These are phyloP conservation scores for Mesochorus sp. DNA, from an alignment of 2,888 invertebrate species.

Conservation along the genomic window DNA sequence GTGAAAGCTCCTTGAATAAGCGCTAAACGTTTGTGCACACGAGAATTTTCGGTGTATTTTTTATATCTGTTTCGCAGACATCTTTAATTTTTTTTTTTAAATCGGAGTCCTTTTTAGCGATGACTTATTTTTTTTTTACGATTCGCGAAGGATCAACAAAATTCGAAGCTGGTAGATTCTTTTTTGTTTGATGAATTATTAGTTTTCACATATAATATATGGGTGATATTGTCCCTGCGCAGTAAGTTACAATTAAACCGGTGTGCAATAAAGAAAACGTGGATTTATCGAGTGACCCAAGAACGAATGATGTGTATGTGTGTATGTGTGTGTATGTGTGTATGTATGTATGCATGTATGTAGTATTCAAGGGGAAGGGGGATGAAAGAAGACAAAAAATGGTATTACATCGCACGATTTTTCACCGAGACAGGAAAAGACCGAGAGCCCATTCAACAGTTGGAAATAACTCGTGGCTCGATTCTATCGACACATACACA, in stretches of 20 bases:
- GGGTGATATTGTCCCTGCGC: conserved; percentile 7
- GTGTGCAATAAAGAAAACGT: conserved; percentile 45
- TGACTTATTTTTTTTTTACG: not conserved
- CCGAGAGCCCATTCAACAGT: conserved; percentile 45
- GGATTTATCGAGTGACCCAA: conserved; percentile 1
- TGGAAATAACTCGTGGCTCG: conserved; percentile 61
- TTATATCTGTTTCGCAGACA: not conserved
- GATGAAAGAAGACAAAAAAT: conserved; percentile 37
- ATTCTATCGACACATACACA: conserved; percentile 38
- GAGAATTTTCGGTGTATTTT: not conserved
- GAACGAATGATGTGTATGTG: too few relatives aligned
- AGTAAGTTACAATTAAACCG: conserved; percentile 8
- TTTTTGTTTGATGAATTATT: conserved; percentile 27
- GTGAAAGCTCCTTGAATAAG: conserved; percentile 14
- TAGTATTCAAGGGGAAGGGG: not conserved
- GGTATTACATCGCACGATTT: conserved; percentile 35
- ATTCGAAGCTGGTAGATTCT: conserved; percentile 1
- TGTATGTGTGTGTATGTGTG: too few relatives aligned
- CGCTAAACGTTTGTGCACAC: conserved; percentile 7
- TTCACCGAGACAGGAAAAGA: conserved; percentile 50
- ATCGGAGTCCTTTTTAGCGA: too few relatives aligned
- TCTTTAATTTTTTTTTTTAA: not conserved
- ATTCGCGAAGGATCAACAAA: conserved; percentile 3
- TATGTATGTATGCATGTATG: too few relatives aligned
- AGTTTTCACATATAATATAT: conserved; percentile 3